A percentile compares a stretch with the other conserved stretches of the same genome.
These are phyloP conservation scores for Boleophthalmus pectinirostris DNA, from an alignment of 2,113 vertebrate species.

Conservation along the genomic window DNA sequence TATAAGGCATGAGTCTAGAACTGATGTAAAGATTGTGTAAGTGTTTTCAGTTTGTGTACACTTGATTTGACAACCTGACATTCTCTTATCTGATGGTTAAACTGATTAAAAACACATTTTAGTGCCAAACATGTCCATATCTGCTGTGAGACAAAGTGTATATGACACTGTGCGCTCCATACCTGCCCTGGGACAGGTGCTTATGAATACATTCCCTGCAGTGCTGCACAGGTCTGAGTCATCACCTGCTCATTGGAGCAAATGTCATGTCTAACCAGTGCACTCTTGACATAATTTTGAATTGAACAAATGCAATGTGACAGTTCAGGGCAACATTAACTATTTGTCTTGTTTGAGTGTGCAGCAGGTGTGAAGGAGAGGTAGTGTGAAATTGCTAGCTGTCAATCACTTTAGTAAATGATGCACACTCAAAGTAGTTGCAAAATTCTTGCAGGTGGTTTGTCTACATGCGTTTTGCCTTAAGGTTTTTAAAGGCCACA, in stretches of 20 bases:
- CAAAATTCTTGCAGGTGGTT: slow-evolving; percentile 77
- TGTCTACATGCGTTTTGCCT: slow-evolving; percentile 67
- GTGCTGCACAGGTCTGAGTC: slow-evolving; percentile 58
- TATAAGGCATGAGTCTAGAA: not conserved
- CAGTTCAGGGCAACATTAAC: slow-evolving; percentile 72
- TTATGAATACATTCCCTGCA: slow-evolving; percentile 55
- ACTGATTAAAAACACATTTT: slow-evolving; percentile 49
- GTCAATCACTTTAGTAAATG: slow-evolving; percentile 61
- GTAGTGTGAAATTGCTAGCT: slow-evolving; percentile 55
- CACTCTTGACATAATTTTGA: slow-evolving; percentile 30
- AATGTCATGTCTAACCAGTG: slow-evolving; percentile 40
- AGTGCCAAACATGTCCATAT: slow-evolving; percentile 62
- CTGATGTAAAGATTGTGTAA: not conserved
- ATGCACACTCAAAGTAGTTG: slow-evolving; percentile 28
- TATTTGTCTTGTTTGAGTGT: slow-evolving; percentile 54
- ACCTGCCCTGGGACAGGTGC: slow-evolving; percentile 42
- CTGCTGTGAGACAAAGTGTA: slow-evolving; percentile 59
- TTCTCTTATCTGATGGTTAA: slow-evolving; percentile 39
- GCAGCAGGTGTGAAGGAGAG: slow-evolving; percentile 24
- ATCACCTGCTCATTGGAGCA: slow-evolving; percentile 58
- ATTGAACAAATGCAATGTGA: slow-evolving; percentile 47
- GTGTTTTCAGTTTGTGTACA: not conserved
- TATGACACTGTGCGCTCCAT: slow-evolving; percentile 62
- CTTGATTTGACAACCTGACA: slow-evolving; percentile 54
- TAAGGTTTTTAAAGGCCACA: slow-evolving; percentile 41